Evolutionary conservation across 2,113 vertebrate species (phyloP), one percentile per base, ranked within the genome.

Genomic region (Thymallus thymallus): DNA sequence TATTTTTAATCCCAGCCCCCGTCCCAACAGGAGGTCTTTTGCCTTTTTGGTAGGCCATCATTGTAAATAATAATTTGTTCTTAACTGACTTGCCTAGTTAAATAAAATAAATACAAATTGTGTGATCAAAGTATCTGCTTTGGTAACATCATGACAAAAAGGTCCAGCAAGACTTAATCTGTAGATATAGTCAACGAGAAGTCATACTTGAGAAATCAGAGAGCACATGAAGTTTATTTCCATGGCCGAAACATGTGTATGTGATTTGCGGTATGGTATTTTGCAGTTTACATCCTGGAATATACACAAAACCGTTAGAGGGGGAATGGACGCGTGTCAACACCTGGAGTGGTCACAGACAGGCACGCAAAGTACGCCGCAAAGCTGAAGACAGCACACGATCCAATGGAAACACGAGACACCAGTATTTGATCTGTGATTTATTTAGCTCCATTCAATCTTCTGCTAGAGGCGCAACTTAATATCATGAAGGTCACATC

Each of bases 391-490:
- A 80, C 68, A 73, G 20, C 81, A 61, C 32, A 13, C 64, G 73
- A 74, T 30, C 46, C 2, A 5, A 48, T 32, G 72, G 82, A 76
- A 81, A 83, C 69, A 29, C 12, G 85, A 87, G 32, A 22, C 82
- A 48, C 6, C 12, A 58, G 56, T 69, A 78, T 68, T 74, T 23
- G 3, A 73, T 1, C 41, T 58, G 55, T 58, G 78, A 78, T 82
- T 84, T 80, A 81, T 81, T 79, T 79, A 68, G 77, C 72, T 46
- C 30, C 48, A 64, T 76, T 74, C 68, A 69, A 69, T 70, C 72
- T 60, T 68, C 32, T 12, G 74, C 72, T 29, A 10, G 16, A n/a
- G 30, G 32, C 13, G 45, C 56, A 13, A 0, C 29, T 6, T 62
- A 18, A 72, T 32, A 6, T 32, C 41, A 61, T 65, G 41, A 61